These are phyloP conservation scores for Hyles euphorbiae DNA, from an alignment of 1,140 invertebrate genomes.

Conservation along the genomic window DNA sequence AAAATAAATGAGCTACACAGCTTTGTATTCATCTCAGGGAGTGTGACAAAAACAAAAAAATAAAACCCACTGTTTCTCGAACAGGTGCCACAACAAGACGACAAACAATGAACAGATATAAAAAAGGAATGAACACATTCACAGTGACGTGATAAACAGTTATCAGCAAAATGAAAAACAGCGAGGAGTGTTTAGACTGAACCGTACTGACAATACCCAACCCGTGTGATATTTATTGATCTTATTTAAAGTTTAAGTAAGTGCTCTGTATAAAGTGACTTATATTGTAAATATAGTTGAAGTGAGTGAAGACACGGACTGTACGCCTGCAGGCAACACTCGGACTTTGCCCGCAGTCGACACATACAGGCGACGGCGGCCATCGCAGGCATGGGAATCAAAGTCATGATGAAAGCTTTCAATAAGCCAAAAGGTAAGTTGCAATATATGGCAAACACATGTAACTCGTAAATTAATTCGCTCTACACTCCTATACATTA, in stretches of 20 bases:
- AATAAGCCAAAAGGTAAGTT: conserved; percentile 75
- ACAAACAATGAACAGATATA: conserved; percentile 49
- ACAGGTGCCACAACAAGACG: conserved; percentile 23
- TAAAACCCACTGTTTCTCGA: conserved; percentile 2
- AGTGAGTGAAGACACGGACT: conserved; percentile 33
- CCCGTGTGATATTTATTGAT: conserved; percentile 69
- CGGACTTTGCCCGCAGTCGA: conserved; percentile 41
- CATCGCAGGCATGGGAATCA: conserved; percentile 76
- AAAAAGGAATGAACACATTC: conserved; percentile 35
- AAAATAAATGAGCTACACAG: background rate
- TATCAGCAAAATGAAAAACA: conserved; percentile 68
- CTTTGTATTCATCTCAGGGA: conserved; percentile 18
- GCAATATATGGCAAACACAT: background rate
- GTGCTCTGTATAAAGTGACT: conserved; percentile 32
- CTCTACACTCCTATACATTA: no score
- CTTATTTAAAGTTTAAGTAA: conserved; percentile 52
- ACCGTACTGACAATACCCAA: conserved; percentile 27
- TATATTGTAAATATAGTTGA: conserved; percentile 36
- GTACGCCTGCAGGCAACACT: conserved; percentile 25
- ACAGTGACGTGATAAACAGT: conserved; percentile 53
- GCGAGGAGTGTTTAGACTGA: conserved; percentile 70
- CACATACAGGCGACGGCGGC: conserved; percentile 51
- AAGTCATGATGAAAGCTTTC: conserved; percentile 77
- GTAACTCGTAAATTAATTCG: background rate
- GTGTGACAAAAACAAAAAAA: background rate